Evolutionary conservation across 2,113 vertebrate species (phyloP).

Genomic region (Tympanuchus pallidicinctus): DNA sequence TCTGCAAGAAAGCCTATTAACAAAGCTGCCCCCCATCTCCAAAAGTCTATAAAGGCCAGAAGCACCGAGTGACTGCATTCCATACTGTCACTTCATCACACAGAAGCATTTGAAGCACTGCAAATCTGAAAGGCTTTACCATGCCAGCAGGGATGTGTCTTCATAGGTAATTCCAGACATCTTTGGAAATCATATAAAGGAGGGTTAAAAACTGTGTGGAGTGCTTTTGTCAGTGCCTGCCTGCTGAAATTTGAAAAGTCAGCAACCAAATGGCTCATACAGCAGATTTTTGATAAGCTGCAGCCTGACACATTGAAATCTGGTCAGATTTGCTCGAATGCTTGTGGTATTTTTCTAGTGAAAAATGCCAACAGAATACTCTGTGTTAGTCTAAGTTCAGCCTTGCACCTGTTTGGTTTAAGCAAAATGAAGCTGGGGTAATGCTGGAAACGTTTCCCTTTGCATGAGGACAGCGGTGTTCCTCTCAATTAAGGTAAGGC

Average conservation of each 20-base stretch:
- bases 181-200: neutral
- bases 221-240: neutral
- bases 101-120: neutral
- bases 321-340: constrained; percentile 11
- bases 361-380: neutral
- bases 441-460: neutral
- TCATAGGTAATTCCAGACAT: neutral
- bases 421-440: neutral
- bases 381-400: neutral
- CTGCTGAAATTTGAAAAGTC: neutral
- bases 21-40: neutral
- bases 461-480: neutral
- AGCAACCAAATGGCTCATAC: neutral
- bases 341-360: neutral
- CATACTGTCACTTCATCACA: neutral
- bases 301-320: constrained; percentile 10
- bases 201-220: neutral
- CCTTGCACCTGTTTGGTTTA: neutral
- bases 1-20: neutral
- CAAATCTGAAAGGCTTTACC: neutral
- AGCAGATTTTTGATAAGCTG: constrained; percentile 10
- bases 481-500: neutral
- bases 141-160: rapidly evolving
- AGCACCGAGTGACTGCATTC: neutral
- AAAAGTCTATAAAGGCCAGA: neutral